Base-by-base conservation (phyloP, 2,888 invertebrate species). In the Aphidoletes aphidimyza region DNA sequence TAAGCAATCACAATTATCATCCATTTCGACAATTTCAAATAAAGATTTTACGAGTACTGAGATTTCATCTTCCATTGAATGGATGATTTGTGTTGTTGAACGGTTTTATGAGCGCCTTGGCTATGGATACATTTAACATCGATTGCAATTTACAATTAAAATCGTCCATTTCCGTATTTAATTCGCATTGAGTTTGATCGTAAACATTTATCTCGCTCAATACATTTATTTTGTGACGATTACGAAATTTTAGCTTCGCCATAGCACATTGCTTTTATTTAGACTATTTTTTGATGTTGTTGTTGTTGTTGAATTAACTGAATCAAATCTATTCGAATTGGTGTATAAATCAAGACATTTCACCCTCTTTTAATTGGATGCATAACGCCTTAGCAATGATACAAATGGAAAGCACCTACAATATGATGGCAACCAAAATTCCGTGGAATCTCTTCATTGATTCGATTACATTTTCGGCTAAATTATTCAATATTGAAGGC, bases 1-100 rank as follows among this genome's bases (percentile, higher is more conserved):
- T 9, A 69, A 54, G 30, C 30, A 69, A 69, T 69, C 11, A 30
- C 69, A 69, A 69, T 69, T 69, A 69, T 54, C 54, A 54, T 30
- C 9, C 34, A 30, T 69, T 30, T 30, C 30, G 34, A 30, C 22
- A 22, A 22, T 0, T 54, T 2, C 54, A 54, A 54, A 69, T 69
- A 69, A 69, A 69, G 11, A 69, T 30, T 69, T 69, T 30, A 69
- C 69, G 69, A 69, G 26, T 69, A 3, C 19, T n/a, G 69, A 69
- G 69, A 69, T 69, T 26, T 30, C 34, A 11, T 14, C 47, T 42
- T 42, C 47, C 8, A 8, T 39, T 47, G 47, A 47, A 47, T 47
- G 47, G 17, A 47, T 19, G 19, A 47, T n/a, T n/a, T n/a, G n/a
- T n/a, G n/a, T n/a, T n/a, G n/a, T 47, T 26, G 14, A 54, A 11